Conservation (phyloP, 2,113 vertebrate genomes). For the Arvicanthis niloticus region DNA sequence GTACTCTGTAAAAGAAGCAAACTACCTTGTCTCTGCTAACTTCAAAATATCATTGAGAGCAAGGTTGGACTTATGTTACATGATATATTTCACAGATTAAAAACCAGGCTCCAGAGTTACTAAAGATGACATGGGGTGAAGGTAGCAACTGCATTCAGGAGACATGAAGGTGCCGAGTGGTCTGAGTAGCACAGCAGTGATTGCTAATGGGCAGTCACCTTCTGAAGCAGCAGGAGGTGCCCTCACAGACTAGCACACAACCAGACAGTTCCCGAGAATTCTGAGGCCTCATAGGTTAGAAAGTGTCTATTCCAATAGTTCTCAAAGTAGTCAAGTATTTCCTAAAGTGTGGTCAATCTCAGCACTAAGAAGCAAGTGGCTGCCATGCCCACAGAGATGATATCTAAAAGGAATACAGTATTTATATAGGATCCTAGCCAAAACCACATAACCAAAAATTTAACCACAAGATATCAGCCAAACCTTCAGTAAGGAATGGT, state of each 20-base stretch:
- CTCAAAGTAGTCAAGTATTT: slow-evolving; percentile 13
- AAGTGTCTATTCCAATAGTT: slow-evolving; percentile 12
- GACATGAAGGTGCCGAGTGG: background rate
- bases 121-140: background rate
- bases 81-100: background rate
- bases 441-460: slow-evolving; percentile 1
- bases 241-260: background rate
- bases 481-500: background rate
- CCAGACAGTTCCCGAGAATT: background rate
- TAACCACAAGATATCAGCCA: slow-evolving; percentile 41
- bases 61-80: background rate
- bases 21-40: background rate
- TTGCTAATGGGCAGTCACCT: background rate
- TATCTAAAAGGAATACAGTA: background rate
- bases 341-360: background rate
- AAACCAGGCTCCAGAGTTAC: no score
- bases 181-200: background rate
- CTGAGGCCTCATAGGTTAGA: background rate
- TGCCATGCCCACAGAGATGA: background rate
- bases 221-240: background rate
- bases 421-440: slow-evolving; percentile 10
- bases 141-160: no score
- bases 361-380: background rate
- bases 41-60: background rate
- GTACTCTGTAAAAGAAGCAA: background rate